Evolutionary conservation across 2,797 vertebrate genomes (phyloP), one percentile per base, ranked within the genome.

Genomic region (Acanthiza pusilla): DNA sequence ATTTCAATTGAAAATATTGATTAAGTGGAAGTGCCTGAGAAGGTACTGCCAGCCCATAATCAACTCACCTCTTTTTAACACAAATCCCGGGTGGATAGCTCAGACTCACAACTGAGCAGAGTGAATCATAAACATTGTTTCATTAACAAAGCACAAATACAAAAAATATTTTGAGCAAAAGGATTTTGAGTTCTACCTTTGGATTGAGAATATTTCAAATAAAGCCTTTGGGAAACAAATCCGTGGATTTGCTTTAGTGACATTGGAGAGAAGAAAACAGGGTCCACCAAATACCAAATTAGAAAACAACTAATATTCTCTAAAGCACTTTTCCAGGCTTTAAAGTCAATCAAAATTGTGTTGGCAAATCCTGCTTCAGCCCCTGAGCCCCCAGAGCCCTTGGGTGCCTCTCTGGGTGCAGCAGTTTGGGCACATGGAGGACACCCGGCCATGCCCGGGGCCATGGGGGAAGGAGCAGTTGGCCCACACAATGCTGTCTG

Each of bases 391-490:
- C 32, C 54, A 22, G 70, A 66, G 30, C 26, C 36, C 11, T 30
- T n/a, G 1, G 1, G 51, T 48, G 43, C 60, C 58, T 9, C 30
- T 50, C 21, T 21, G 36, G 21, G 26, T 30, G 30, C 60, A 84
- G 61, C 43, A 66, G 25, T 17, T 65, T 0, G 1, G 68, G 30
- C 34, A 48, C 34, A 34, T 0, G 0, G 13, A 42, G 42, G 48
- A 20, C 43, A 34, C 34, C 11, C 0, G 1, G 60, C 43, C 16
- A 25, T 42, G 60, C 43, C 38, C 0, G 0, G 16, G 30, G 16
- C 43, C 4, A 0, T 23, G 20, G 30, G 2, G 17, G 14, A 17
- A 50, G 16, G 30, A 48, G 30, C 43, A 34, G 6, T 4, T 26
- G 43, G 43, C 57, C 21, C 21, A 43, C 34, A 30, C 25, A 11